Percentiles rank a stretch among this genome's conserved stretches.
phyloP scores from a whole-genome alignment of 2,797 vertebrate species.

The Pygocentrus nattereri region DNA sequence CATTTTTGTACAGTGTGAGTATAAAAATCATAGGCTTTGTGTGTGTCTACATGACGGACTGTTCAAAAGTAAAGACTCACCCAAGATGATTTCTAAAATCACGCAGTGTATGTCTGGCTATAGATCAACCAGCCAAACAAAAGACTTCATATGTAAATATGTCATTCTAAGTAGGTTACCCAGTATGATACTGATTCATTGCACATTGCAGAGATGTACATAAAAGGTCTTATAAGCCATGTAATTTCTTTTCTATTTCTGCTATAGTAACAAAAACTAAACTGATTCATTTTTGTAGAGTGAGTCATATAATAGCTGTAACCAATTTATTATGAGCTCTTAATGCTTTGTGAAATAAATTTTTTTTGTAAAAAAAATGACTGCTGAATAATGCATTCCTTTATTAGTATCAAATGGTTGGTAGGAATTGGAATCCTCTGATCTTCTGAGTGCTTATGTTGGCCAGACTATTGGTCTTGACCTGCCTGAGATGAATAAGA shows the following conservation, averaged over 20 bases:
- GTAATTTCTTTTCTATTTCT: neutral
- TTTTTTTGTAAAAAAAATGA: neutral
- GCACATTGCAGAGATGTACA: too few relatives aligned
- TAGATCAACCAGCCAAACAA: too few relatives aligned
- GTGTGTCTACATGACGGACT: too few relatives aligned
- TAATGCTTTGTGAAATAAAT: neutral
- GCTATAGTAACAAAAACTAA: neutral
- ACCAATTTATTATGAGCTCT: neutral
- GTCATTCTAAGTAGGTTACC: too few relatives aligned
- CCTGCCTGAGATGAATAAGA: slow-evolving; percentile 19
- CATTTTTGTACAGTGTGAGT: too few relatives aligned
- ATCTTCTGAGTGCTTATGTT: slow-evolving; percentile 14
- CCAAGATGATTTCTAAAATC: too few relatives aligned
- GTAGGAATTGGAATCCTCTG: neutral
- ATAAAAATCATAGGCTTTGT: too few relatives aligned
- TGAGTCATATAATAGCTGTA: neutral
- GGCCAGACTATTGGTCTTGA: slow-evolving; percentile 17
- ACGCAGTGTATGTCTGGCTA: too few relatives aligned
- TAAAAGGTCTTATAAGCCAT: too few relatives aligned
- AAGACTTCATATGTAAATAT: too few relatives aligned
- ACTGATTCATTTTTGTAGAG: neutral
- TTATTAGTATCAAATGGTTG: neutral
- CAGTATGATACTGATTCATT: too few relatives aligned
- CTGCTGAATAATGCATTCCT: neutral
- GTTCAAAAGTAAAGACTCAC: too few relatives aligned